phyloP scores from a whole-genome alignment of 2,113 vertebrate species.

The Tringa solitaria region DNA sequence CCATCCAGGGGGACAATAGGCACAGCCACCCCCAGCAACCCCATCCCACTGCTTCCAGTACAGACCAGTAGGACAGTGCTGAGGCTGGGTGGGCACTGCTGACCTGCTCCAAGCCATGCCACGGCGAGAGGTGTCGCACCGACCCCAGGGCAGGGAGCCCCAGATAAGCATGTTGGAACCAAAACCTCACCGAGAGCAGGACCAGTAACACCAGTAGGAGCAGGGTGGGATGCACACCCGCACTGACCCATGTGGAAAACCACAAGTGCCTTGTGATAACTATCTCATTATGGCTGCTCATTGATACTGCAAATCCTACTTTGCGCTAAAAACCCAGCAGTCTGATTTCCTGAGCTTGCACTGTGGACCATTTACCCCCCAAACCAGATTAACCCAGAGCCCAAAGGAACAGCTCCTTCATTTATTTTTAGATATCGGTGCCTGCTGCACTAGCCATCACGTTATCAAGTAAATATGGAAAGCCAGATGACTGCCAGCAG shows the following conservation, averaged over 20 bases:
- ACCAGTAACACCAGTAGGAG: background rate
- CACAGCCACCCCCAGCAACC: background rate
- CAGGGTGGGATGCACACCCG: background rate
- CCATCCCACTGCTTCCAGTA: background rate
- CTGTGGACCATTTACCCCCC: background rate
- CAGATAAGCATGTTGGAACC: fast-evolving
- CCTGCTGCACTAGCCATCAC: background rate
- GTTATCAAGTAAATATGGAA: background rate
- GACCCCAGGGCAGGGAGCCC: background rate
- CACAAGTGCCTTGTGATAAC: background rate
- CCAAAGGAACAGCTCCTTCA: background rate
- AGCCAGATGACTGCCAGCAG: background rate
- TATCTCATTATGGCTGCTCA: background rate
- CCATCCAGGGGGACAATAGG: background rate
- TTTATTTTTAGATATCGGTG: background rate
- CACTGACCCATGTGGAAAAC: background rate
- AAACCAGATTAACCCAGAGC: background rate
- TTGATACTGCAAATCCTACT: background rate
- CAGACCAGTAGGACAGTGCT: background rate
- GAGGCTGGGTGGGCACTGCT: background rate
- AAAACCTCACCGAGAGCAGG: background rate
- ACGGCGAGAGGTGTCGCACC: fast-evolving
- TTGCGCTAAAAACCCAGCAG: fast-evolving
- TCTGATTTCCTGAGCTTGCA: fast-evolving
- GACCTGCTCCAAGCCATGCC: background rate